Percentiles rank a stretch among this genome's conserved stretches.
phyloP scores from a whole-genome alignment of 2,888 invertebrate genomes.

The Cenopis cana region DNA sequence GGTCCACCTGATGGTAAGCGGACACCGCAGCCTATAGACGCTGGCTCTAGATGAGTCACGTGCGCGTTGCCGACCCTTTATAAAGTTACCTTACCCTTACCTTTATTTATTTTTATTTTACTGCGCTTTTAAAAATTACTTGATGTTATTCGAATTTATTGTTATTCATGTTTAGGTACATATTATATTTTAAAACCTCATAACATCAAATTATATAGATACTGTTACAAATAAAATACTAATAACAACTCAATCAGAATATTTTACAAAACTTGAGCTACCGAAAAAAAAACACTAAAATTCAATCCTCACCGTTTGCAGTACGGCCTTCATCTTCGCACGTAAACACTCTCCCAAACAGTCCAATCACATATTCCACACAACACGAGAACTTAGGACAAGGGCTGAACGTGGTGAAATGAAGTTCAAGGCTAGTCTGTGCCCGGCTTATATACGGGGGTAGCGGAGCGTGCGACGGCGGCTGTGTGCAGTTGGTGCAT shows the following conservation, averaged over 20 bases:
- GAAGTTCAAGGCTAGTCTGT: slow-evolving; percentile 82
- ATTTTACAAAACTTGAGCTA: background rate
- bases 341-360: slow-evolving; percentile 56
- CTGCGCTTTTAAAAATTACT: too few relatives aligned
- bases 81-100: too few relatives aligned
- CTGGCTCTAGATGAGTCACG: too few relatives aligned
- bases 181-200: background rate
- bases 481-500: slow-evolving; percentile 60
- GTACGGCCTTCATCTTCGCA: slow-evolving; percentile 70
- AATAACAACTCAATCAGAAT: background rate
- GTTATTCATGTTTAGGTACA: too few relatives aligned
- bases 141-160: too few relatives aligned
- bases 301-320: slow-evolving; percentile 68
- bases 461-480: slow-evolving; percentile 71
- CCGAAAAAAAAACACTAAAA: background rate
- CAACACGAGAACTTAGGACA: slow-evolving; percentile 37
- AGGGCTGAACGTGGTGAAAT: slow-evolving; percentile 64
- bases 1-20: too few relatives aligned
- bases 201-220: background rate
- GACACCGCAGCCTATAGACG: too few relatives aligned
- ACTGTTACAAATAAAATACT: background rate
- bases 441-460: slow-evolving; percentile 79
- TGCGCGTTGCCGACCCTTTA: too few relatives aligned
- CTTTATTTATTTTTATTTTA: too few relatives aligned
- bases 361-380: slow-evolving; percentile 37